Evolutionary conservation across 2,888 invertebrate genomes (phyloP), one percentile per base, ranked within the genome.

Genomic region (Drosophila demipolita): DNA sequence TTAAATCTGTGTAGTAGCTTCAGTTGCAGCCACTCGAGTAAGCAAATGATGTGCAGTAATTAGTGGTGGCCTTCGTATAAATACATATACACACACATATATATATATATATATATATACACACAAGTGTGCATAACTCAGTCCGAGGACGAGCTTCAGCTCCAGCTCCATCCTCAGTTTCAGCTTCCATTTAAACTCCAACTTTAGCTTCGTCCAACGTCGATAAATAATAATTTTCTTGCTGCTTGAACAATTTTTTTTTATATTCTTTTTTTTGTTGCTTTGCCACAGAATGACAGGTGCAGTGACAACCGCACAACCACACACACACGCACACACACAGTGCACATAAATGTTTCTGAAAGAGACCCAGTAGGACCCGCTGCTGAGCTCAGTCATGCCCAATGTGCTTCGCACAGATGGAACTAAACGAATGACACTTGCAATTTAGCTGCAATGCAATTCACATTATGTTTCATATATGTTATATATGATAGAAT

Each of bases 21-120:
- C 61, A 73, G 73, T 74, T 70, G 79, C 82, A 75, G 78, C 73
- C 89, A 80, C 88, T 87, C 73, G 89, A 78, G 89, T 90, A 87
- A 90, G 87, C 87, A 87, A 87, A 87, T 87, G 87, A 87, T 90
- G 90, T 89, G 90, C 89, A 87, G 90, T 87, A 87, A 87, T 87
- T 87, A 87, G 90, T 90, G 81, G 73, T 67, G 55, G 70, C 66
- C 72, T 57, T 66, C 52, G 67, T 64, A 64, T 58, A 66, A 20
- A 49, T 45, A 48, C 29, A 63, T 23, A 58, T 29, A 62, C 45
- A 57, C 59, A 55, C 58, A 58, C 57, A 68, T 40, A 48, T 35
- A 52, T 8, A 57, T 20, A 59, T 38, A 53, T 57, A 32, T 33
- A 67, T 40, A 55, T 32, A 48, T 9, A 53, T 54, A 33, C 52